Conservation (phyloP, 2,888 invertebrate species). For the Euplexia lucipara region DNA sequence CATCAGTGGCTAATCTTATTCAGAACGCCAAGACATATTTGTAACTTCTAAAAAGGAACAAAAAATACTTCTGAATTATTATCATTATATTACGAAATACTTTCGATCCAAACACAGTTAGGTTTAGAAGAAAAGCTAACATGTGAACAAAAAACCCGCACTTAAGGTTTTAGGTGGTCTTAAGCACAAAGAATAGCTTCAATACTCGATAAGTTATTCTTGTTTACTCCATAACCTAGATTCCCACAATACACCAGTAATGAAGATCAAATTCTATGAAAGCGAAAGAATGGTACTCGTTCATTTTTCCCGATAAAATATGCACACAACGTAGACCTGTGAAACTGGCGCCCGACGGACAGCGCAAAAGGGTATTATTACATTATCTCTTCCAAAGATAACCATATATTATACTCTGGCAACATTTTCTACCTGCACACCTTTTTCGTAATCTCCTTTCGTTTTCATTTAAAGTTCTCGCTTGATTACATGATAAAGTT, state of each 20-base stretch:
- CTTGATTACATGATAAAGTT: conserved; percentile 44
- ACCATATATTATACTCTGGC: conserved; percentile 40
- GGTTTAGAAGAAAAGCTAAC: conserved; percentile 11
- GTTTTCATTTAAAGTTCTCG: conserved; percentile 41
- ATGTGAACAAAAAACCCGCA: neutral
- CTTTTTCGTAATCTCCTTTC: conserved; percentile 43
- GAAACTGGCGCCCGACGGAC: conserved; percentile 45
- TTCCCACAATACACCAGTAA: conserved; percentile 39
- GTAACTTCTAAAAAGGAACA: neutral
- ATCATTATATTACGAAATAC: neutral
- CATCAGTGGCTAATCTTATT: neutral
- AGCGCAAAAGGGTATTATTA: conserved; percentile 53
- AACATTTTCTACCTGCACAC: conserved; percentile 41
- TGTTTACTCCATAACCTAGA: conserved; percentile 44
- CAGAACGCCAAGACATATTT: neutral
- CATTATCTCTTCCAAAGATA: conserved; percentile 50
- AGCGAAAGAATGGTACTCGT: conserved; percentile 47
- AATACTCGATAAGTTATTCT: conserved; percentile 43
- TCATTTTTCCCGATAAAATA: conserved; percentile 60
- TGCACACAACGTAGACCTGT: conserved; percentile 52
- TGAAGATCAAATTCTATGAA: conserved; percentile 45
- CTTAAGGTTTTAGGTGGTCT: neutral
- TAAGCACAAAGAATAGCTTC: neutral
- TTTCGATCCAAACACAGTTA: neutral
- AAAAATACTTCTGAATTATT: neutral